These are phyloP conservation scores for Phalangium opilio DNA, from an alignment of 2,888 invertebrate genomes.

Conservation along the genomic window DNA sequence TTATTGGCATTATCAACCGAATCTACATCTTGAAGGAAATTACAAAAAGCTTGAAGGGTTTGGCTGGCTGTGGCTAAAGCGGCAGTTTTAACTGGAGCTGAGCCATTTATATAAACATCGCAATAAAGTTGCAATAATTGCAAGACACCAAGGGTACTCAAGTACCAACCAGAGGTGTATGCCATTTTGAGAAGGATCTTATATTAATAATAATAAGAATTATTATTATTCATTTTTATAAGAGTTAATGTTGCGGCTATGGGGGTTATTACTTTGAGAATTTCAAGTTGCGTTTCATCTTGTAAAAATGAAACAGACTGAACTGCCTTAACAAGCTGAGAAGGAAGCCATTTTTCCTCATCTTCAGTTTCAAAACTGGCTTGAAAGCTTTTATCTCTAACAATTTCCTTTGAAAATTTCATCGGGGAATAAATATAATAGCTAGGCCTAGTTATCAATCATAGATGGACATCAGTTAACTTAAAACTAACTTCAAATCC, in stretches of 20 bases:
- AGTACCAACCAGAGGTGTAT: slow-evolving; percentile 69
- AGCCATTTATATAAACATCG: slow-evolving; percentile 62
- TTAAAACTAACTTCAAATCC: slow-evolving; percentile 63
- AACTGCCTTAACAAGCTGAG: slow-evolving; percentile 72
- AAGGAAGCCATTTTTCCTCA: slow-evolving; percentile 81
- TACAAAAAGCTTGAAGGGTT: slow-evolving; percentile 66
- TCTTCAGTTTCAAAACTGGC: slow-evolving; percentile 72
- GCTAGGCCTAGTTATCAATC: background rate
- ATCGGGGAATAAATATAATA: background rate
- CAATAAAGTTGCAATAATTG: slow-evolving; percentile 68
- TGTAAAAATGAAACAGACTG: slow-evolving; percentile 59
- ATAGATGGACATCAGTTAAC: too few relatives aligned
- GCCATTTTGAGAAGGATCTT: slow-evolving; percentile 71
- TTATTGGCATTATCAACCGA: slow-evolving; percentile 5
- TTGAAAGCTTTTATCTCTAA: slow-evolving; percentile 81
- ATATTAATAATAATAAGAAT: too few relatives aligned
- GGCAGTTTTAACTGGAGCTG: slow-evolving; percentile 66
- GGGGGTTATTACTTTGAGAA: slow-evolving; percentile 48
- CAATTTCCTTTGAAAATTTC: slow-evolving; percentile 31
- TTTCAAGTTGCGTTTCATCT: slow-evolving; percentile 66
- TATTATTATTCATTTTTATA: too few relatives aligned
- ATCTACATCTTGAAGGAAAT: slow-evolving; percentile 48
- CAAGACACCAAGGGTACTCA: slow-evolving; percentile 75
- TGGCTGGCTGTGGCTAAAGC: slow-evolving; percentile 81
- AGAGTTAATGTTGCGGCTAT: too few relatives aligned